Base-by-base conservation (phyloP, 1,140 invertebrate genomes). In the Lasioglossum baleicum region DNA sequence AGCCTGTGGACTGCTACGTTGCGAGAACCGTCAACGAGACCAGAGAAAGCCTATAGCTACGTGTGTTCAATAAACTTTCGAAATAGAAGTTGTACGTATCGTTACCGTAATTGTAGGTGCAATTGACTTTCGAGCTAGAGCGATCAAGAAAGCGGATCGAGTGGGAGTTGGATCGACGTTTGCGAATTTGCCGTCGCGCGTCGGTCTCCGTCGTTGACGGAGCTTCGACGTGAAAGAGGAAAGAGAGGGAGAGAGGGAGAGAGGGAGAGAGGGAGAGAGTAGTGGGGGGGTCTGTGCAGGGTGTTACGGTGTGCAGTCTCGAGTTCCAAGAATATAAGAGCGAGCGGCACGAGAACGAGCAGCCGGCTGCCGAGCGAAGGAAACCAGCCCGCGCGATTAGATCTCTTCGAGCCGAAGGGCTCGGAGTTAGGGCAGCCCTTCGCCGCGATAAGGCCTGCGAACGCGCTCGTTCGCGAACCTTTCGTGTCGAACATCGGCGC, bases 391-490 rank as follows among this genome's bases (percentile, higher is more conserved):
- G 44, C 44, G 44, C 79, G 88, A 89, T 89, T 87, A 86, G 82
- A 89, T 89, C 88, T 87, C 76, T 73, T 15, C 65, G 66, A 31
- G 67, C 15, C 72, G 53, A 63, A 74, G 64, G 53, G 67, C 51
- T 70, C 40, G 48, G 44, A 13, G 69, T 20, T 65, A 75, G 80
- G 79, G 72, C 44, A 75, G 60, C 80, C 80, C 84, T 81, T 82
- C 35, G 74, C 80, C 74, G 74, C 87, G 88, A 88, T 89, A 90
- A 89, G 85, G 83, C 82, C 85, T 64, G 72, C 82, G 80, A 90
- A 89, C 85, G 89, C 85, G 87, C 84, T 83, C 82, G 88, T 85
- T 90, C 83, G 74, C 84, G 84, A 87, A 83, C 83, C 86, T 90
- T 90, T 90, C 90, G 88, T 88, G 83, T 87, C 86, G 86, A 85